phyloP scores from a whole-genome alignment of 2,888 invertebrate species.

The Sphaerophoria rueppellii region DNA sequence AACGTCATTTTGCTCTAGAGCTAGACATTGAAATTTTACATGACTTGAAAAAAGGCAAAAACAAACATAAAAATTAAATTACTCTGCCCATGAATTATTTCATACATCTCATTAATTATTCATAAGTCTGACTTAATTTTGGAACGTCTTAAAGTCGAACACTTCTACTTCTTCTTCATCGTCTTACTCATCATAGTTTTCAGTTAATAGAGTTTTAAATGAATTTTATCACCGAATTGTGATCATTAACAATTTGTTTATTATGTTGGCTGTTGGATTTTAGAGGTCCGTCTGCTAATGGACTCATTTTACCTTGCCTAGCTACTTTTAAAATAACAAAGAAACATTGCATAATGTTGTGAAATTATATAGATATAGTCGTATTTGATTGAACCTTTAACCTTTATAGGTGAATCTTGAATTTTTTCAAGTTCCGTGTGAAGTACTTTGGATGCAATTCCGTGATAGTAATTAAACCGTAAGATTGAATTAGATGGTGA shows the following conservation, averaged over 20 bases:
- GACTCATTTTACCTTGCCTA: slow-evolving; percentile 8
- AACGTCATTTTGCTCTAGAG: neutral
- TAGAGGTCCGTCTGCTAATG: neutral
- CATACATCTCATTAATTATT: slow-evolving; percentile 21
- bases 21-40: slow-evolving; percentile 22
- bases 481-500: neutral
- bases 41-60: neutral
- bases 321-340: neutral
- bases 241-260: neutral
- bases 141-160: neutral
- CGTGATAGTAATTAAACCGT: slow-evolving; percentile 53
- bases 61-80: neutral
- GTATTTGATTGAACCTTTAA: slow-evolving; percentile 38
- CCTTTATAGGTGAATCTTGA: slow-evolving; percentile 42
- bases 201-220: neutral
- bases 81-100: slow-evolving; percentile 20
- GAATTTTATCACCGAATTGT: slow-evolving; percentile 3
- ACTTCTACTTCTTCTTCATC: neutral
- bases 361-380: neutral
- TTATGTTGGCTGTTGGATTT: neutral
- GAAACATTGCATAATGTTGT: slow-evolving; percentile 19
- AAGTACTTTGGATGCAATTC: slow-evolving; percentile 30
- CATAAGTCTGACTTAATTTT: slow-evolving; percentile 21
- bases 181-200: neutral
- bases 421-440: slow-evolving; percentile 26